A percentile compares a stretch with the other conserved stretches of the same genome.
These are phyloP conservation scores for Narcine bancroftii DNA, from an alignment of 2,113 vertebrate species.

Conservation along the genomic window DNA sequence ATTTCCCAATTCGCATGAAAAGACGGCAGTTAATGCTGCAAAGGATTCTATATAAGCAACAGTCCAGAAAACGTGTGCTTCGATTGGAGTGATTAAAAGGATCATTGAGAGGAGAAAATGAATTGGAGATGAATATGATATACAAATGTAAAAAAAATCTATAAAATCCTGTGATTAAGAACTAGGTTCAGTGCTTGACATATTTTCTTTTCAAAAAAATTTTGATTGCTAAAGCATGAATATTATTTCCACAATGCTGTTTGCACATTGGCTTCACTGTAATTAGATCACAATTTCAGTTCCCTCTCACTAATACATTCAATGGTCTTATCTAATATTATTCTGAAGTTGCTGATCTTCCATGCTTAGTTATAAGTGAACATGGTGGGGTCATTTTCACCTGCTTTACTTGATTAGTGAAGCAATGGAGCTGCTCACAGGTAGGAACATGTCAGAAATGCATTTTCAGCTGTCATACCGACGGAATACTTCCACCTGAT, in stretches of 20 bases:
- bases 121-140: background rate
- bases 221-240: background rate
- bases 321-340: background rate
- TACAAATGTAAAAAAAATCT: background rate
- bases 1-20: background rate
- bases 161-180: background rate
- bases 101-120: background rate
- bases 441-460: background rate
- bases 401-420: background rate
- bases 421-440: background rate
- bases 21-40: background rate
- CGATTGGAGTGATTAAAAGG: background rate
- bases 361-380: background rate
- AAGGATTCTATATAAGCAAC: background rate
- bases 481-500: background rate
- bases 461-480: background rate
- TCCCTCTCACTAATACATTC: background rate
- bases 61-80: background rate
- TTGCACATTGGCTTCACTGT: background rate
- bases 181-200: background rate
- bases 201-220: background rate
- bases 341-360: background rate
- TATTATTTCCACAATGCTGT: background rate
- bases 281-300: background rate
- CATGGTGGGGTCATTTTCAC: background rate